Percentiles rank a stretch among this genome's conserved stretches.
These are phyloP conservation scores for Pediacus dermestoides DNA, from an alignment of 2,888 invertebrate species.

Conservation along the genomic window DNA sequence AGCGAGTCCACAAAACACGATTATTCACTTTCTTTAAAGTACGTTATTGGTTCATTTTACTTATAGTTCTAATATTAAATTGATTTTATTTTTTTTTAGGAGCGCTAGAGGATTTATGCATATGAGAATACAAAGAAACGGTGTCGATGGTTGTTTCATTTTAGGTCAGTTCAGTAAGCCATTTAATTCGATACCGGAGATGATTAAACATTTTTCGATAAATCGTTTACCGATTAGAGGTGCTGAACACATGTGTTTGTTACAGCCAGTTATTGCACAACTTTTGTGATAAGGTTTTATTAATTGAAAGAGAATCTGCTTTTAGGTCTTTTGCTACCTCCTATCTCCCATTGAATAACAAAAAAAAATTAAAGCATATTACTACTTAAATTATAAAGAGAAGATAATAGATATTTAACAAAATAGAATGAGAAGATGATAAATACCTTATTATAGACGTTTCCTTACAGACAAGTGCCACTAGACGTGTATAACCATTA, in stretches of 20 bases:
- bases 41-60: conserved; percentile 52
- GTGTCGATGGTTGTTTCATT: conserved; percentile 74
- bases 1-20: conserved; percentile 92
- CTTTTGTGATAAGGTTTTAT: conserved; percentile 56
- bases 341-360: too few relatives aligned
- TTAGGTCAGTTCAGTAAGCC: conserved; percentile 91
- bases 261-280: conserved; percentile 87
- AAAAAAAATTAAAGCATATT: too few relatives aligned
- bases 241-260: conserved; percentile 93
- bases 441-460: too few relatives aligned
- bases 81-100: conserved; percentile 59
- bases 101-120: conserved; percentile 96
- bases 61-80: conserved; percentile 4
- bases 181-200: conserved; percentile 88
- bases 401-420: too few relatives aligned
- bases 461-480: too few relatives aligned
- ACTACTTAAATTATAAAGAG: too few relatives aligned
- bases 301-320: too few relatives aligned
- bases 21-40: conserved; percentile 94
- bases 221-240: conserved; percentile 92
- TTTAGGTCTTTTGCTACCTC: too few relatives aligned
- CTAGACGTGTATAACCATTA: too few relatives aligned
- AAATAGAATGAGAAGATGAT: too few relatives aligned
- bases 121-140: conserved; percentile 84
- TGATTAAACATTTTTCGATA: conserved; percentile 90